Evolutionary conservation across 2,888 invertebrate genomes (phyloP), one percentile per base, ranked within the genome.

Genomic region (Kuschelorhynchus macadamiae): DNA sequence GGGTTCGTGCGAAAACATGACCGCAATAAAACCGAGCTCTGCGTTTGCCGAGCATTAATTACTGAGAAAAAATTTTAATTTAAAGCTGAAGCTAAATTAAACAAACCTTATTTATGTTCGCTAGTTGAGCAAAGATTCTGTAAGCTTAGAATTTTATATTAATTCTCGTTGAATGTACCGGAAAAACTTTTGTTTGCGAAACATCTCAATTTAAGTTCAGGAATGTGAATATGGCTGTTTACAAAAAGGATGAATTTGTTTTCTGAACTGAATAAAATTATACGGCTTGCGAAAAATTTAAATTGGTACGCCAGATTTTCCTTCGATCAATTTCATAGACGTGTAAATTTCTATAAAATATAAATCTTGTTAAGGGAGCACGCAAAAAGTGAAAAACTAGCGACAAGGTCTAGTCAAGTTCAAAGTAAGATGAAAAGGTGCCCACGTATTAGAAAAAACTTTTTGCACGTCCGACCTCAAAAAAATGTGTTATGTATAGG

Each of bases 101-200:
- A 67, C 66, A 67, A 67, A 44, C 60, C 60, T 59, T 60, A 60
- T 66, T 66, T 66, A 60, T 60, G 53, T 53, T 59, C 59, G 56
- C 56, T 56, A 49, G 55, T 47, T 49, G 47, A 56, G 41, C 46
- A 63, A 55, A 63, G 63, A 55, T 56, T 56, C 32, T 52, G 41
- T 49, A 30, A 63, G 55, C 63, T 56, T 39, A n/a, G 49, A 56
- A 36, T 56, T 63, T 63, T 56, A 46, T 63, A 63, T 55, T 63
- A 44, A 63, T 52, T 63, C 49, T 41, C 30, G 17, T 41, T 12
- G 25, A 33, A 56, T 25, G 55, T 47, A 53, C 46, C 56, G 46
- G 36, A 44, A 53, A 53, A 53, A 41, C 17, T 61, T 52, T 61
- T 61, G 42, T 52, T 52, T 52, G 61, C 41, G n/a, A 52, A 42